These are phyloP conservation scores for Gulo gulo DNA, from an alignment of 2,113 vertebrate species.

Conservation along the genomic window DNA sequence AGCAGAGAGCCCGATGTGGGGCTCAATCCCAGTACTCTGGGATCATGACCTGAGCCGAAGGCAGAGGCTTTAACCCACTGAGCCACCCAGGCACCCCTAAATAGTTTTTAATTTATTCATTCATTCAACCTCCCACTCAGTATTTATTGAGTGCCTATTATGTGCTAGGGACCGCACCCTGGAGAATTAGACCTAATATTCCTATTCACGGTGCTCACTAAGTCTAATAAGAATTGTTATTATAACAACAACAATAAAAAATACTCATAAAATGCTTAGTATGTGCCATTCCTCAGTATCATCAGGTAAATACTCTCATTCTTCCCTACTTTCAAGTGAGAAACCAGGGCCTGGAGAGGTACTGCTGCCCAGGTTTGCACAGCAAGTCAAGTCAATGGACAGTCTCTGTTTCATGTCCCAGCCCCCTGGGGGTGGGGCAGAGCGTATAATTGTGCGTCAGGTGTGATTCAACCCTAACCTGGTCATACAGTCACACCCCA, in stretches of 20 bases:
- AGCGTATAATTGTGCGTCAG: accelerated
- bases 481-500: background rate
- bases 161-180: background rate
- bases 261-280: background rate
- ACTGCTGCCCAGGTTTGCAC: background rate
- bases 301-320: background rate
- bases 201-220: background rate
- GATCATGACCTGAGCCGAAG: too few relatives aligned
- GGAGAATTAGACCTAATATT: background rate
- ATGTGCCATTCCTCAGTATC: background rate
- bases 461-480: background rate
- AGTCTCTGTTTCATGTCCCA: background rate
- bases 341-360: background rate
- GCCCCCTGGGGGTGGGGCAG: background rate
- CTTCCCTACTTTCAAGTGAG: background rate
- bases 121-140: background rate
- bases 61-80: too few relatives aligned
- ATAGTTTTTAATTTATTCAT: background rate
- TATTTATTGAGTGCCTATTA: background rate
- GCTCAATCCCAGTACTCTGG: too few relatives aligned
- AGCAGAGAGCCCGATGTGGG: too few relatives aligned
- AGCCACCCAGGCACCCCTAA: too few relatives aligned
- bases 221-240: background rate
- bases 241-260: background rate
- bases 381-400: background rate